Evolutionary conservation across 2,888 invertebrate genomes (phyloP).

Genomic region (Arrhopalites spinosus): DNA sequence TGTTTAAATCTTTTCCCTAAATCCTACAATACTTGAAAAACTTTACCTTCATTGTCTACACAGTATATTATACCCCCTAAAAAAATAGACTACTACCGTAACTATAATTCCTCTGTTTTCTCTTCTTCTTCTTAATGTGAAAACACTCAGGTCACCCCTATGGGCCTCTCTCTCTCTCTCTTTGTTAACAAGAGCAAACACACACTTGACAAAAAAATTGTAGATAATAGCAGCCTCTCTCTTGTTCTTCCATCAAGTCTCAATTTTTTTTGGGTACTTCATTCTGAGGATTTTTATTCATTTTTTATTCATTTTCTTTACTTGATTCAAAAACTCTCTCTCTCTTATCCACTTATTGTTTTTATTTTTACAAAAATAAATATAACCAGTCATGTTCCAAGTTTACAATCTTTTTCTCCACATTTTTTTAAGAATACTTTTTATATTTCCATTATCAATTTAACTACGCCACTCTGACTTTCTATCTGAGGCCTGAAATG

Average conservation of each 20-base stretch:
- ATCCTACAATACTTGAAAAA: conserved; percentile 26
- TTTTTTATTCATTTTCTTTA: neutral
- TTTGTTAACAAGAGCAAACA: no score
- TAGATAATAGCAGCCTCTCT: neutral
- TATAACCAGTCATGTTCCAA: no score
- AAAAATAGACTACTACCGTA: conserved; percentile 10
- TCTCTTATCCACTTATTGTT: neutral
- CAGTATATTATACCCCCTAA: neutral
- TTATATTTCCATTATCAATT: no score
- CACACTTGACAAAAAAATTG: no score
- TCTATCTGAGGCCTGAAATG: no score
- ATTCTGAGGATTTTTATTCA: no score
- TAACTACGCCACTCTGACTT: no score
- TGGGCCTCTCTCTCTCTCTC: neutral
- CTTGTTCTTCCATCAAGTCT: neutral
- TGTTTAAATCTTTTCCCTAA: conserved; percentile 33
- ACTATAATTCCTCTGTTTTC: conserved; percentile 29
- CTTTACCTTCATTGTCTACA: neutral
- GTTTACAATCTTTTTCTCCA: no score
- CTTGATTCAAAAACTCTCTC: neutral
- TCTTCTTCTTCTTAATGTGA: conserved; percentile 32
- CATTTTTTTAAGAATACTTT: no score
- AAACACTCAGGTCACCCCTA: conserved; percentile 40
- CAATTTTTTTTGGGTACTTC: no score
- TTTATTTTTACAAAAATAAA: no score